Evolutionary conservation across 2,797 vertebrate genomes (phyloP).

Genomic region (Epinephelus awoara): DNA sequence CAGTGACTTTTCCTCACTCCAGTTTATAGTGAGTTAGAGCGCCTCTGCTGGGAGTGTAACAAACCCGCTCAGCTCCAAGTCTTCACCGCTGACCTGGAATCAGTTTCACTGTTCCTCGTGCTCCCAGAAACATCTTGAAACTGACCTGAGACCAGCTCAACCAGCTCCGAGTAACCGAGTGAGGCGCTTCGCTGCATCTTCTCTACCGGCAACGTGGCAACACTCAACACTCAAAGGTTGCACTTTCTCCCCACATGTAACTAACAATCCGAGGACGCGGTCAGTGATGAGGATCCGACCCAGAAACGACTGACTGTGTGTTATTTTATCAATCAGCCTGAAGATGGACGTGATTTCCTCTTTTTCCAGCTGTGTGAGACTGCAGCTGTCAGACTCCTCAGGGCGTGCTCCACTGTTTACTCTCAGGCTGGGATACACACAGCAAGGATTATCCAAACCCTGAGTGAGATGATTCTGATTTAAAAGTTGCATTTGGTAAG

Average conservation of each 20-base stretch:
- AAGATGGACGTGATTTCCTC: constrained; percentile 45
- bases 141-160: constrained; percentile 61
- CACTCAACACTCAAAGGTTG: neutral
- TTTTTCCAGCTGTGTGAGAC: constrained; percentile 4
- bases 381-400: constrained; percentile 63
- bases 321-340: neutral
- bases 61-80: neutral
- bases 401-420: constrained; percentile 64
- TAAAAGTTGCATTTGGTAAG: neutral
- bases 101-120: neutral
- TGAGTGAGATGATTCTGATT: neutral
- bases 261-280: neutral
- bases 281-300: neutral
- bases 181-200: constrained; percentile 32
- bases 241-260: neutral
- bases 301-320: neutral
- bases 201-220: constrained; percentile 77
- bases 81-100: constrained; percentile 24
- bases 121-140: neutral
- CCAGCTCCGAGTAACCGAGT: neutral
- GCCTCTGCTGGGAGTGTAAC: constrained; percentile 23
- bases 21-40: neutral
- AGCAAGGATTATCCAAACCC: constrained; percentile 11
- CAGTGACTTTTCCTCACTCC: neutral
- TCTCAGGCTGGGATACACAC: constrained; percentile 12